Conservation (phyloP, 2,113 vertebrate species). For the Lophochroa leadbeateri region DNA sequence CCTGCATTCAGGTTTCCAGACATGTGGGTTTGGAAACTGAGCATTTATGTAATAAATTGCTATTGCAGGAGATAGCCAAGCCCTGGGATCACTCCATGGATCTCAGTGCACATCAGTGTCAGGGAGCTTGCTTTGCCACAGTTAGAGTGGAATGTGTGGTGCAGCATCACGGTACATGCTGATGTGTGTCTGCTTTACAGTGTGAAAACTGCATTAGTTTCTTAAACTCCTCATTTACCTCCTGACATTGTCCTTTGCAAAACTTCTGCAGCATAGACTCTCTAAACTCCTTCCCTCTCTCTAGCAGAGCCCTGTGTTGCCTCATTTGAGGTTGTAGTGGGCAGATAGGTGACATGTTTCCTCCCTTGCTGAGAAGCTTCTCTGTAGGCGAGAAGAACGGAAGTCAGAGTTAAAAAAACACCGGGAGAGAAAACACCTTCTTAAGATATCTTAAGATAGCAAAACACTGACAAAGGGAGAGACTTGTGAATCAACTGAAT, state of each 20-base stretch:
- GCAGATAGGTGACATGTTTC: too few relatives aligned
- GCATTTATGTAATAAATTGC: not conserved
- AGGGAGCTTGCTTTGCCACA: not conserved
- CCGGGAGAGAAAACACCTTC: not conserved
- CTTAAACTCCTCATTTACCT: not conserved
- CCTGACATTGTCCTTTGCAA: not conserved
- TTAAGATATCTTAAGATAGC: not conserved
- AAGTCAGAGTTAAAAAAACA: not conserved
- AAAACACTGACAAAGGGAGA: not conserved
- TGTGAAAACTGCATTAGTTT: not conserved
- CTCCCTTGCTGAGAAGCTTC: not conserved
- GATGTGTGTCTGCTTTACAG: not conserved
- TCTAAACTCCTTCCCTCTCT: not conserved
- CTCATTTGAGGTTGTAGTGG: too few relatives aligned
- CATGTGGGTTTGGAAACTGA: not conserved
- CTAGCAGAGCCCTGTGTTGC: too few relatives aligned
- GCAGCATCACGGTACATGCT: fast-evolving
- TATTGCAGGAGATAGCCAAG: not conserved
- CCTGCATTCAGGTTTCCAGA: not conserved
- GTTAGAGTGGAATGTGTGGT: not conserved
- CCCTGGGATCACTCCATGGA: not conserved
- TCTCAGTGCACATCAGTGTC: not conserved
- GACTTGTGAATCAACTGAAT: not conserved
- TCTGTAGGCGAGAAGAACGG: not conserved
- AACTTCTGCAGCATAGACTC: not conserved